A percentile compares a stretch with the other conserved stretches of the same genome.
These are phyloP conservation scores for Sprattus sprattus DNA, from an alignment of 2,113 vertebrate species.

Conservation along the genomic window DNA sequence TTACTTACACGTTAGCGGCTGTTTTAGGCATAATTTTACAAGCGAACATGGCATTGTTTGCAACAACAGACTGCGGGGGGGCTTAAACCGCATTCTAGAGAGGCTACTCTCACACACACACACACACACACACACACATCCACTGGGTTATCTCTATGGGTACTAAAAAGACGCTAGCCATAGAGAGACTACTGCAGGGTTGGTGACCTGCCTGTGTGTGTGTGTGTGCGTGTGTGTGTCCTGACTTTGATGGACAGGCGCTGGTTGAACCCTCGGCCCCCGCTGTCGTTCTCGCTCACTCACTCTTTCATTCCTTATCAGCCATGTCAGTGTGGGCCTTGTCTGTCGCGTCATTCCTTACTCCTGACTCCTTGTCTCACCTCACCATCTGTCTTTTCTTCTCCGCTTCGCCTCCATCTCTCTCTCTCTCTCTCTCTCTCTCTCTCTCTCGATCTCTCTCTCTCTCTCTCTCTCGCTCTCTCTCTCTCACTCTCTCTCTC, in stretches of 20 bases:
- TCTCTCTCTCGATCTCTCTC: neutral
- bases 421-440: neutral
- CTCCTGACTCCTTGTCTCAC: neutral
- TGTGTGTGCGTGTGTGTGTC: neutral
- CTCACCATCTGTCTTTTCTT: neutral
- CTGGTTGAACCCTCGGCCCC: neutral
- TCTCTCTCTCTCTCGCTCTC: neutral
- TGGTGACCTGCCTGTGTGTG: neutral
- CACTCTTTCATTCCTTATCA: neutral
- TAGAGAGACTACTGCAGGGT: neutral
- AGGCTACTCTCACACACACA: neutral
- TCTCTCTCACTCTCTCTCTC: neutral
- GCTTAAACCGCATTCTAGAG: no score
- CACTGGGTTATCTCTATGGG: neutral
- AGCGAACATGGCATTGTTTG: no score
- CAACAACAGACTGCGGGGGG: no score
- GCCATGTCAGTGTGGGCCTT: neutral
- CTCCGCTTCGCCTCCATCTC: neutral
- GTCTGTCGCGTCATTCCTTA: neutral
- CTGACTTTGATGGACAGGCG: neutral
- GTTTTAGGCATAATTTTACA: no score
- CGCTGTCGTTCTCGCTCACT: neutral
- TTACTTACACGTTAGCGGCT: no score
- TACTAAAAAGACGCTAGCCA: neutral
- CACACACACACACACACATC: conserved; percentile 17